Base-by-base conservation (phyloP, 2,797 vertebrate genomes). In the Distichodus sexfasciatus region DNA sequence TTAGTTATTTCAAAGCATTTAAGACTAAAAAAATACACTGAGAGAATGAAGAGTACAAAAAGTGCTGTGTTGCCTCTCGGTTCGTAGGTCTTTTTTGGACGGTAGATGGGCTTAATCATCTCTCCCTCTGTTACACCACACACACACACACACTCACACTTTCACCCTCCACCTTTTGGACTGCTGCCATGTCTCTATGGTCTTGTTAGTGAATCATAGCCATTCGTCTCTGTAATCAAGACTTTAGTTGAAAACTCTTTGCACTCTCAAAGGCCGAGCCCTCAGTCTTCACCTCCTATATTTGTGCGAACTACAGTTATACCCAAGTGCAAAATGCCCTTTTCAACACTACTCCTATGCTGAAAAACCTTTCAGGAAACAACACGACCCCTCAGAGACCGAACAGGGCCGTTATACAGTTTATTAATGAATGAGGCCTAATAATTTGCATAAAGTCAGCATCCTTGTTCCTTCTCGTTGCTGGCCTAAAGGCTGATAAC, bases 171-270 rank as follows among this genome's bases (percentile, higher is more conserved):
- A 71, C 46, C 55, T 60, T 17, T 63, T 50, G 53, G 44, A 26
- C 61, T 60, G 43, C 33, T 67, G 41, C 58, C 41, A n/a, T 29
- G 61, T 77, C 81, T 81, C 79, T 46, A 11, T 4, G 75, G 79
- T 50, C 79, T 81, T 80, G 74, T 80, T 83, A 79, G 67, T 31
- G 67, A 78, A 75, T 64, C 69, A 59, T 46, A 64, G 54, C 63
- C 66, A 74, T 80, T 67, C 63, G 66, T 79, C 72, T 76, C 75
- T 33, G 31, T 74, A 79, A 70, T 73, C 75, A 71, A 43, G 47
- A n/a, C n/a, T 15, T 31, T 57, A 69, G 62, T 17, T 62, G 40
- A 68, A 67, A 58, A 53, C 61, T 59, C 68, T 61, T 70, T 40
- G 26, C 54, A 11, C 57, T 51, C 69, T 41, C 58, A 51, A 58